These are phyloP conservation scores for Ibidorhyncha struthersii DNA, from an alignment of 2,113 vertebrate genomes.

Conservation along the genomic window DNA sequence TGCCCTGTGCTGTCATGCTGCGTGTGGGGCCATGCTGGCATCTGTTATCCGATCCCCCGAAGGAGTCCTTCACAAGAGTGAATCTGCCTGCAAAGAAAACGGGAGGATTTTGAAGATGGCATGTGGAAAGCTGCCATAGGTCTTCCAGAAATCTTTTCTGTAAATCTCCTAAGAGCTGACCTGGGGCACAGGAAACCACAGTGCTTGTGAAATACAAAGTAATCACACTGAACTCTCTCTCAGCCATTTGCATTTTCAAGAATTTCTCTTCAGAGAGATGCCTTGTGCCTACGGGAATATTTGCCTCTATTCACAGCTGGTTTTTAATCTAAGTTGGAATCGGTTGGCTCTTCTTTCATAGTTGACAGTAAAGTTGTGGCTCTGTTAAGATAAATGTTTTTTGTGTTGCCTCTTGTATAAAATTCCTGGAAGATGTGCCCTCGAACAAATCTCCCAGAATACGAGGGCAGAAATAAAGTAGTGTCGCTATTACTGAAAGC, in stretches of 20 bases:
- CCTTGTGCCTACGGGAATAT: constrained; percentile 13
- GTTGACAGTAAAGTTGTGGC: constrained; percentile 32
- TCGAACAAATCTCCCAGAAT: neutral
- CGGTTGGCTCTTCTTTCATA: constrained; percentile 24
- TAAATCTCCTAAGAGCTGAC: neutral
- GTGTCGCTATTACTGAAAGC: neutral
- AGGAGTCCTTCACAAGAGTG: constrained; percentile 8
- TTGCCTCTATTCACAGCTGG: neutral
- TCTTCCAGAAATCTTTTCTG: constrained; percentile 25
- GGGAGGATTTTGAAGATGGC: neutral
- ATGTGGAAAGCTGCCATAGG: neutral
- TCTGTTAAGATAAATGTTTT: constrained; percentile 32
- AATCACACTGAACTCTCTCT: neutral
- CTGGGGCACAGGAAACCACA: neutral
- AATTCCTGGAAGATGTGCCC: constrained; percentile 43
- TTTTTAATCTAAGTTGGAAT: constrained; percentile 40
- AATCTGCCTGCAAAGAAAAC: neutral
- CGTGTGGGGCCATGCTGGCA: neutral
- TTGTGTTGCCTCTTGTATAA: constrained; percentile 23
- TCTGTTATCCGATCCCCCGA: neutral
- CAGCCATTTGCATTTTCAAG: constrained; percentile 56
- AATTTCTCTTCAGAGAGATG: constrained; percentile 28
- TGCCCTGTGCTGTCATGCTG: neutral
- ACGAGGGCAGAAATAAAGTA: constrained; percentile 22
- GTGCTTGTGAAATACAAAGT: neutral